phyloP scores from a whole-genome alignment of 2,113 vertebrate species.

The Tenrec ecaudatus region DNA sequence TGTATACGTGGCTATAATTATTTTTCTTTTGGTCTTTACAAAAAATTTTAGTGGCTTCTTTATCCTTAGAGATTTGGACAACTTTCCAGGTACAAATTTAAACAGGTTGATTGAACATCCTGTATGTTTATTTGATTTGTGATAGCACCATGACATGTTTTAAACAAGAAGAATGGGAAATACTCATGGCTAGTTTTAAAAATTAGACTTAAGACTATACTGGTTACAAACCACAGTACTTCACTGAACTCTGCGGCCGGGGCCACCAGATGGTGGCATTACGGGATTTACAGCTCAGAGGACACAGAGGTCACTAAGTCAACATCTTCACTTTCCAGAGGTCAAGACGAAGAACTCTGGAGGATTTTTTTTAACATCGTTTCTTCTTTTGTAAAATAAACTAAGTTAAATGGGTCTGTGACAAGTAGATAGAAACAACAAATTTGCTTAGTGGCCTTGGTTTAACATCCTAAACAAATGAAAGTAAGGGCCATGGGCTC shows the following conservation, averaged over 20 bases:
- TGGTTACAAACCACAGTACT: slow-evolving; percentile 33
- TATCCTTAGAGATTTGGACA: slow-evolving; percentile 39
- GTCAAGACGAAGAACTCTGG: slow-evolving; percentile 34
- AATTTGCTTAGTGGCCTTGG: slow-evolving; percentile 36
- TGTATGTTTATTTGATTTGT: slow-evolving; percentile 52
- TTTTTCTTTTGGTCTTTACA: slow-evolving; percentile 41
- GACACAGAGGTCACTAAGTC: slow-evolving; percentile 41
- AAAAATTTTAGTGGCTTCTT: slow-evolving; percentile 32
- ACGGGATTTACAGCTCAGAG: slow-evolving; percentile 49
- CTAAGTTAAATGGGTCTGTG: slow-evolving; percentile 24
- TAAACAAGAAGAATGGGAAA: slow-evolving; percentile 50
- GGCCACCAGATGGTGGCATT: slow-evolving; percentile 62
- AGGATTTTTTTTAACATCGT: slow-evolving; percentile 12
- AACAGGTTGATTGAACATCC: neutral
- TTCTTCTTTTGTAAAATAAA: slow-evolving; percentile 47
- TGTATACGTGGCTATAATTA: slow-evolving; percentile 49
- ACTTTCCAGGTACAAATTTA: slow-evolving; percentile 4
- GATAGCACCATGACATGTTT: neutral
- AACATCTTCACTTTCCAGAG: slow-evolving; percentile 54
- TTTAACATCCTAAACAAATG: slow-evolving; percentile 63
- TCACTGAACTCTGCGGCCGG: neutral
- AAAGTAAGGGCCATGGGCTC: neutral
- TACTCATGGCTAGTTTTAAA: neutral
- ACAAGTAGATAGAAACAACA: slow-evolving; percentile 31
- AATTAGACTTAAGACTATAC: neutral